These are phyloP conservation scores for Azemiops feae DNA, from an alignment of 2,113 vertebrate species.

Conservation along the genomic window DNA sequence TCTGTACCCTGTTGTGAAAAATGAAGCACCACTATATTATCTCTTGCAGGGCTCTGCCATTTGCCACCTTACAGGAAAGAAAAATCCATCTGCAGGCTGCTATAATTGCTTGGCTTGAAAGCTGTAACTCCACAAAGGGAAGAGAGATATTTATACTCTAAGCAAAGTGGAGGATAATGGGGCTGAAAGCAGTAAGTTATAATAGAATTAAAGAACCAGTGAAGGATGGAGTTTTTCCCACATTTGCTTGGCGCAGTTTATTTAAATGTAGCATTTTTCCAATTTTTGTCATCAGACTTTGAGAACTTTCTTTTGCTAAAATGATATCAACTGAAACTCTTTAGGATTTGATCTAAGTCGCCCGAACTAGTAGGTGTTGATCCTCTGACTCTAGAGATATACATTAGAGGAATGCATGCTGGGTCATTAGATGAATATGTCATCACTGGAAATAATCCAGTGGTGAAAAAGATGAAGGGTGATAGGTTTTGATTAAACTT, in stretches of 20 bases:
- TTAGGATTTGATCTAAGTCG: neutral
- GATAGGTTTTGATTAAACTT: neutral
- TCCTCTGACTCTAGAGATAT: neutral
- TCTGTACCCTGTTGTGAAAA: conserved; percentile 44
- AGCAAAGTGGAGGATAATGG: conserved; percentile 6
- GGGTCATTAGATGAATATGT: neutral
- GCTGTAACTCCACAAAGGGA: conserved; percentile 18
- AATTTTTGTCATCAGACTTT: neutral
- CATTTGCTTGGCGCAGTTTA: neutral
- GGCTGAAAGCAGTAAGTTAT: neutral
- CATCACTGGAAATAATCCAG: neutral
- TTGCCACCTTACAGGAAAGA: conserved; percentile 34
- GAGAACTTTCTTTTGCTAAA: neutral
- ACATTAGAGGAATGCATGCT: neutral
- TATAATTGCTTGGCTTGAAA: conserved; percentile 50
- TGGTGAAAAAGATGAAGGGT: neutral
- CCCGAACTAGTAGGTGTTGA: neutral
- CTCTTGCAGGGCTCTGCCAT: conserved; percentile 32
- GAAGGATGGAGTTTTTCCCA: neutral
- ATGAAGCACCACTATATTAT: conserved; percentile 37
- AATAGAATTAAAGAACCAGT: neutral
- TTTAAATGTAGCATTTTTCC: neutral
- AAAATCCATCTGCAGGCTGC: conserved; percentile 27
- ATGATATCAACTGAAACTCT: neutral
- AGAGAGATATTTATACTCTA: neutral